Conservation (phyloP, 2,888 invertebrate genomes). For the Diachrysia chrysitis region DNA sequence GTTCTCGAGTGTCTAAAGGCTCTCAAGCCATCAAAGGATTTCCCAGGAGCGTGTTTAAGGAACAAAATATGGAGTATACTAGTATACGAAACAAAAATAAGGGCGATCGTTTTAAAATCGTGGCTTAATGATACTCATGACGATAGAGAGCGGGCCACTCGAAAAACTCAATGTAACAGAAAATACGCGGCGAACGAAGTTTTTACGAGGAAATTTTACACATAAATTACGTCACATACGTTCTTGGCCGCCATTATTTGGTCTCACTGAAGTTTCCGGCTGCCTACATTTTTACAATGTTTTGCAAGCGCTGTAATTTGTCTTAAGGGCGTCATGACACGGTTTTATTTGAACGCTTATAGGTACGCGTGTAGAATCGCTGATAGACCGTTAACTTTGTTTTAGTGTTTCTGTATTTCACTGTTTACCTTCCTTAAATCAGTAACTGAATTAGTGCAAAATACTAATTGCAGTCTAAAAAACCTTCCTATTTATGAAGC, state of each 20-base stretch:
- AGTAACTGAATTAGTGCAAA: no score
- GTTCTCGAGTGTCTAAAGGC: slow-evolving; percentile 52
- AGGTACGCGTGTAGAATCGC: slow-evolving; percentile 13
- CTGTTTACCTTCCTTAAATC: no score
- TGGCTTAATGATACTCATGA: slow-evolving; percentile 74
- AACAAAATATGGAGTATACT: slow-evolving; percentile 59
- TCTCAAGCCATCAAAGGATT: slow-evolving; percentile 62
- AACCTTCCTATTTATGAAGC: no score
- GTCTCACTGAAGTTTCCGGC: slow-evolving; percentile 76
- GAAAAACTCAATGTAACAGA: slow-evolving; percentile 71
- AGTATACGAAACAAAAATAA: slow-evolving; percentile 70
- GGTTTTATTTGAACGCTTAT: slow-evolving; percentile 40
- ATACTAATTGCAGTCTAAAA: no score
- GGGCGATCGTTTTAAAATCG: slow-evolving; percentile 78
- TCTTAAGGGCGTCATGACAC: slow-evolving; percentile 65
- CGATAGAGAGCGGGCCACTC: slow-evolving; percentile 66
- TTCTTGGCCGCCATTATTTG: slow-evolving; percentile 83
- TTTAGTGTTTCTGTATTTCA: neutral
- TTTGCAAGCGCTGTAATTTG: slow-evolving; percentile 76
- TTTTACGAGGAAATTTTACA: slow-evolving; percentile 82
- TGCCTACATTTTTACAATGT: slow-evolving; percentile 80
- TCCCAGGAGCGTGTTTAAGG: slow-evolving; percentile 62
- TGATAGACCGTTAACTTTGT: neutral
- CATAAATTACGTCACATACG: slow-evolving; percentile 79
- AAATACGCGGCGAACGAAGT: slow-evolving; percentile 73